These are phyloP conservation scores for Phyllotis vaccarum DNA, from an alignment of 2,797 vertebrate species.

Conservation along the genomic window DNA sequence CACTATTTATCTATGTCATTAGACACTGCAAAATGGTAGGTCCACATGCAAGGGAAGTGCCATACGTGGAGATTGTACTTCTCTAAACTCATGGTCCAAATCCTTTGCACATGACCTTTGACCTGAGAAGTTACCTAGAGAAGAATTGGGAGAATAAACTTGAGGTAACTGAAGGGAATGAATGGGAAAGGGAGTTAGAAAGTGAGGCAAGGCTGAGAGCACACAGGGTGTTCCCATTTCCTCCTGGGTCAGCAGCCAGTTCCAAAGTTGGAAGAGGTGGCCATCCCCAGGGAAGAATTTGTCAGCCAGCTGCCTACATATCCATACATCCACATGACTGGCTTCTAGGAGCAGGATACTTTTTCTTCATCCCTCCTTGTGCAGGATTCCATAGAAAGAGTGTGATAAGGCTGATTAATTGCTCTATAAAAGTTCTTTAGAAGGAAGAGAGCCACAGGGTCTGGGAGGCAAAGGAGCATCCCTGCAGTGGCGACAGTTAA, in stretches of 20 bases:
- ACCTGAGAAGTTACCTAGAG: background rate
- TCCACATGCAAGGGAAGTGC: background rate
- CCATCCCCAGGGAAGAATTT: background rate
- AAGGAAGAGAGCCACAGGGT: slow-evolving; percentile 32
- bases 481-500: background rate
- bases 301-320: background rate
- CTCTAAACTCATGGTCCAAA: background rate
- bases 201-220: background rate
- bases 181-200: background rate
- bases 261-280: background rate
- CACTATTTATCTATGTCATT: background rate
- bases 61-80: background rate
- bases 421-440: slow-evolving; percentile 63
- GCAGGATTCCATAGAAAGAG: slow-evolving; percentile 49
- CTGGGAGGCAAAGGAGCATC: background rate
- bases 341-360: slow-evolving; percentile 4
- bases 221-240: background rate
- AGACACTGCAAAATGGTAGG: background rate
- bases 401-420: slow-evolving; percentile 75
- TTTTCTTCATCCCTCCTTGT: background rate
- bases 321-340: background rate
- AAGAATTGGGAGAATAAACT: background rate
- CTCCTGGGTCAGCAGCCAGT: background rate
- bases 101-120: background rate
- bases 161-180: background rate